Evolutionary conservation across 2,888 invertebrate genomes (phyloP), one percentile per base, ranked within the genome.

Genomic region (Phorcus lineatus): DNA sequence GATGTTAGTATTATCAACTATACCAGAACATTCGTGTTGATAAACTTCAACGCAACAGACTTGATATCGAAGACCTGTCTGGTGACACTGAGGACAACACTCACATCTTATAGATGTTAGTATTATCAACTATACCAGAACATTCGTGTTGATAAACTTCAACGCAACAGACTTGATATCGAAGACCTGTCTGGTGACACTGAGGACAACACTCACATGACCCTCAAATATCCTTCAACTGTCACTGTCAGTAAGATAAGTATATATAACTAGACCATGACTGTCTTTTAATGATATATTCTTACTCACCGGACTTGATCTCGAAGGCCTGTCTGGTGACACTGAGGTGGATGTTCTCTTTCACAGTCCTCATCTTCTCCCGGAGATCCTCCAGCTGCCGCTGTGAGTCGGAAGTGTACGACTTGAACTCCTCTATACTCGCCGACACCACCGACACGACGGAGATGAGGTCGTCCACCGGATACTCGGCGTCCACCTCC

Each of bases 351-450:
- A 90, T 87, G 70, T 85, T 84, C 57, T 89, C 86, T 67, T 88
- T 88, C 0, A 90, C 88, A 7, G 83, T 85, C 74, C 80, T 85
- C 89, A 90, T 89, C 17, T 83, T 82, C 53, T 83, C 82, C 13
- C 89, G 62, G 28, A 90, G 79, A 0, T 84, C 85, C 66, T 88
- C 87, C 24, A 90, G 83, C 74, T 90, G 88, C 19, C 80, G 79
- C 80, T 89, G 88, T 1, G 87, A 85, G 40, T 86, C 79, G 47
- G 84, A 53, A 57, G 87, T 87, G 81, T 89, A 86, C 31, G 83
- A 80, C 78, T 87, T 88, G 82, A 86, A 90, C 62, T 89, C 88
- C 31, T 89, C 87, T n/a, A 90, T 85, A 1, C 83, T 85, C 9
- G 80, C 83, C 6, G 86, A 86, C 28, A 90, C 88, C 52, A 84